These are phyloP conservation scores for Torymus auratus DNA, from an alignment of 2,888 invertebrate genomes.

Conservation along the genomic window DNA sequence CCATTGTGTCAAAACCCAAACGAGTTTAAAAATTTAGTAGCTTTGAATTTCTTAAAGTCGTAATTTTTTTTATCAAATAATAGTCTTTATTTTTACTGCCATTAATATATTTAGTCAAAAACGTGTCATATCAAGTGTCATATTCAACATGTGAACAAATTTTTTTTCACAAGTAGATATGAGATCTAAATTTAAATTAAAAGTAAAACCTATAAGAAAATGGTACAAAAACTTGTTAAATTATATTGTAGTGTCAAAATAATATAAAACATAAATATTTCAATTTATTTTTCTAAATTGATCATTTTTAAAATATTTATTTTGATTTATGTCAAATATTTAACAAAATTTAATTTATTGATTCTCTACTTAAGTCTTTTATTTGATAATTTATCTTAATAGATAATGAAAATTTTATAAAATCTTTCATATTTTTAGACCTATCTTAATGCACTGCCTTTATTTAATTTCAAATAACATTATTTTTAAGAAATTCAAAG, in stretches of 20 bases:
- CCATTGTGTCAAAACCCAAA: constrained; percentile 90
- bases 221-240: too few relatives aligned
- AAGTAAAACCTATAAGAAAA: too few relatives aligned
- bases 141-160: constrained; percentile 15
- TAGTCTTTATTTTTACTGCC: constrained; percentile 17
- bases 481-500: constrained; percentile 52
- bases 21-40: constrained; percentile 78
- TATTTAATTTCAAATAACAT: constrained; percentile 28
- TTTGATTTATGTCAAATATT: too few relatives aligned
- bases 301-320: too few relatives aligned
- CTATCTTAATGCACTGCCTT: not conserved
- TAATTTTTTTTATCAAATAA: not conserved
- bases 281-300: too few relatives aligned
- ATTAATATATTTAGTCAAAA: constrained; percentile 21
- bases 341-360: too few relatives aligned
- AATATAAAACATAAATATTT: too few relatives aligned
- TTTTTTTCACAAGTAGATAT: not conserved
- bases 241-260: too few relatives aligned
- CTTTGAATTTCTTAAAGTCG: constrained; percentile 52
- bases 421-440: constrained; percentile 1
- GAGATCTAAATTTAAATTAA: too few relatives aligned
- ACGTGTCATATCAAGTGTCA: constrained; percentile 35
- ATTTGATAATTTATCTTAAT: too few relatives aligned
- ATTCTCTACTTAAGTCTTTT: too few relatives aligned
- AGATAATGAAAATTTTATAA: constrained; percentile 2